These are phyloP conservation scores for Tortricodes alternella DNA, from an alignment of 2,888 invertebrate genomes.

Conservation along the genomic window DNA sequence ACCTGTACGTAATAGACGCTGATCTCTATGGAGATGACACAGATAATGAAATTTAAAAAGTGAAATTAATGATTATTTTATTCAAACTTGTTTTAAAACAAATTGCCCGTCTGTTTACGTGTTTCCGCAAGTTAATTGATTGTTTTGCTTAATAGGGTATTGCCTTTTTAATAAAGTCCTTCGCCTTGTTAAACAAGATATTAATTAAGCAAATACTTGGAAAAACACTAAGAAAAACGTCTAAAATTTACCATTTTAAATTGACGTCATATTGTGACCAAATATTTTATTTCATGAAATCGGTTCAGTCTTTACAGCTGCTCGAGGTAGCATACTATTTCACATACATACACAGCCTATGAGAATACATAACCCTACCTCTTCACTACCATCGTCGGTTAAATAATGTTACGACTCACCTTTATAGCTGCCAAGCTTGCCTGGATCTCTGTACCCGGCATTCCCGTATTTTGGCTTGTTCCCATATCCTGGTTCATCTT, in stretches of 20 bases:
- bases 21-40: too few species aligned
- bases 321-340: too few species aligned
- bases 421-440: conserved; percentile 50
- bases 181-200: neutral
- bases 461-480: neutral
- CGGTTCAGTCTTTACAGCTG: too few species aligned
- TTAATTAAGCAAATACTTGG: neutral
- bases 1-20: too few species aligned
- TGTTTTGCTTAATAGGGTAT: conserved; percentile 14
- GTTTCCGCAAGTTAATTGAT: conserved; percentile 16
- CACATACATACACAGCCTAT: too few species aligned
- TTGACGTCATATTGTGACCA: too few species aligned
- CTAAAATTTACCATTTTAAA: too few species aligned
- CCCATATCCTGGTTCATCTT: neutral
- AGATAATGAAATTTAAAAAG: neutral
- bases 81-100: neutral
- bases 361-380: too few species aligned
- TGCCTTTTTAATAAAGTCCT: conserved; percentile 9
- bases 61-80: neutral
- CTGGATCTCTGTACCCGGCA: conserved; percentile 44
- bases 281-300: too few species aligned
- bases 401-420: conserved; percentile 50
- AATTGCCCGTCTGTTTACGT: neutral
- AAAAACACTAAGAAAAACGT: neutral
- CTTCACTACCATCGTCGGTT: neutral